These are phyloP conservation scores for Pyrgus malvae DNA, from an alignment of 2,888 invertebrate species.

Conservation along the genomic window DNA sequence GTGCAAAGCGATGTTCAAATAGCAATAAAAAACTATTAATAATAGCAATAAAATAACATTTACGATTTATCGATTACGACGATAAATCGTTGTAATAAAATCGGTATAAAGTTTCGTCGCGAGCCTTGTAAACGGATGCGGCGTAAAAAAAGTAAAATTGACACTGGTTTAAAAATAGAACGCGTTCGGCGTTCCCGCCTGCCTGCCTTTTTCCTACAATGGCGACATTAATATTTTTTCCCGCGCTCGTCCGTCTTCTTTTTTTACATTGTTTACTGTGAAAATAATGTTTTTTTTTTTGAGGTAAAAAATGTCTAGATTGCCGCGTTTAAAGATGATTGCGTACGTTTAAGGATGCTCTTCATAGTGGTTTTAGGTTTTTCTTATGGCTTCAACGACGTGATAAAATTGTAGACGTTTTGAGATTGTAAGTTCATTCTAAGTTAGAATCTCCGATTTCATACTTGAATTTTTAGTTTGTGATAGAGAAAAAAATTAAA, in stretches of 20 bases:
- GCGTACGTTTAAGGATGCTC: no score
- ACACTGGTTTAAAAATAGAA: conserved; percentile 58
- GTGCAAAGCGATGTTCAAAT: no score
- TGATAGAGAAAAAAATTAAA: no score
- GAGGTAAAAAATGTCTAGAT: not conserved
- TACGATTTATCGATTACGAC: no score
- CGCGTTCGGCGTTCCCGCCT: conserved; percentile 42
- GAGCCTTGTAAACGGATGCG: conserved; percentile 28
- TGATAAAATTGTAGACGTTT: no score
- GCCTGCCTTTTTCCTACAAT: conserved; percentile 41
- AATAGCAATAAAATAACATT: no score
- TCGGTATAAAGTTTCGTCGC: conserved; percentile 23
- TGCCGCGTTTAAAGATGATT: not conserved
- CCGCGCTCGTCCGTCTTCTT: conserved; percentile 29
- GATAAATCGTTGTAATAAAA: conserved; percentile 5
- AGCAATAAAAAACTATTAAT: no score
- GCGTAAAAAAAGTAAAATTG: conserved; percentile 49
- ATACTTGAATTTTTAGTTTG: no score
- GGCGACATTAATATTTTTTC: conserved; percentile 50
- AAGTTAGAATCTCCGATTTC: no score
- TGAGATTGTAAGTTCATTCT: no score
- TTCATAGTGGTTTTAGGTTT: no score
- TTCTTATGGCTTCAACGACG: no score
- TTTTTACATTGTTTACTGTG: conserved; percentile 27
- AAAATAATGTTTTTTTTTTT: conserved; percentile 22